Percentiles rank a stretch among this genome's conserved stretches.
Conservation (phyloP, 30 jellyfish, hydroid and myxozoan genomes). For the Cassiopea xamachana region DNA sequence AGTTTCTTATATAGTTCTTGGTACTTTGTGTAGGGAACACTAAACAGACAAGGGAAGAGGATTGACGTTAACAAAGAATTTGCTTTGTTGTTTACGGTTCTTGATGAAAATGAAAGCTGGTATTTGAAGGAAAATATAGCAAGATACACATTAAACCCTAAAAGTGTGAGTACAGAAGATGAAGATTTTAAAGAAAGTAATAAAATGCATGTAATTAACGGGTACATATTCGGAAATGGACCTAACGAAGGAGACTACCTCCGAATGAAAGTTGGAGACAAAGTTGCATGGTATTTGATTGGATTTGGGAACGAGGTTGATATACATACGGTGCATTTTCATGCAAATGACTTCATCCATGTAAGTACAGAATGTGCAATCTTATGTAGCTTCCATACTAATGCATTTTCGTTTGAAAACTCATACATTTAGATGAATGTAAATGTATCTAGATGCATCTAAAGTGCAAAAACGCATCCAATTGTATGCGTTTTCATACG, state of each 20-base stretch:
- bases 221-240: constrained; percentile 57
- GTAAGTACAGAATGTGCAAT: constrained; percentile 29
- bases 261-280: constrained; percentile 53
- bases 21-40: constrained; percentile 65
- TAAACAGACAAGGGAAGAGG: constrained; percentile 29
- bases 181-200: constrained; percentile 68
- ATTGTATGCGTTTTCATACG: no score
- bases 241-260: constrained; percentile 50
- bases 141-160: constrained; percentile 11
- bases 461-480: no score
- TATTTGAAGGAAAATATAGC: constrained; percentile 54
- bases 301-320: constrained; percentile 77
- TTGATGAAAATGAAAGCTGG: constrained; percentile 80
- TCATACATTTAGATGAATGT: not conserved
- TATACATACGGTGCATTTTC: constrained; percentile 74
- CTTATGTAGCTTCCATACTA: no score
- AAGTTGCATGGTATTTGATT: constrained; percentile 62
- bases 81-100: constrained; percentile 62
- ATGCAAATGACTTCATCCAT: constrained; percentile 51
- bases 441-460: no score
- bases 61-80: constrained; percentile 46
- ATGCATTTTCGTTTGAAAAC: no score
- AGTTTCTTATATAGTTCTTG: not conserved
- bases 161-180: constrained; percentile 19
- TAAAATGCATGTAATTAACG: constrained; percentile 67